Evolutionary conservation across 1,140 invertebrate species (phyloP).

Genomic region (Scaptomyza hsui): DNA sequence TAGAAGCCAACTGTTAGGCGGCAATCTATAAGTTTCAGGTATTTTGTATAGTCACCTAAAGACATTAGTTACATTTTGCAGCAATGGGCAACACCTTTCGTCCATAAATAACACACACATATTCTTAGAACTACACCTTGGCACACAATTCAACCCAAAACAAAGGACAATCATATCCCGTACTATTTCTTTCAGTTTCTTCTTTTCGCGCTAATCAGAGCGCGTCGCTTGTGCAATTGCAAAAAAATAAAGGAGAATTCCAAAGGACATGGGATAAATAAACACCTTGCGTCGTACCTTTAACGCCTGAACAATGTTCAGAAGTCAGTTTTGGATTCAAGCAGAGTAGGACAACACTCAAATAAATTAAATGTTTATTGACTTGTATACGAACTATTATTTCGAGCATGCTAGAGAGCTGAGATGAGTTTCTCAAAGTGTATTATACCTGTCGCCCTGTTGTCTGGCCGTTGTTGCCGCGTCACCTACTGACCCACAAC

Average conservation of each 20-base stretch:
- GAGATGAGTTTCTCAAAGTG: conserved; percentile 5
- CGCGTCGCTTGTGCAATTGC: conserved; percentile 70
- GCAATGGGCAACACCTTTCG: conserved; percentile 62
- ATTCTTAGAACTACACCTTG: conserved; percentile 41
- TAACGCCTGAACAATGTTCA: conserved; percentile 6
- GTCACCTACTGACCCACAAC: conserved; percentile 68
- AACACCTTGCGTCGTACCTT: conserved; percentile 52
- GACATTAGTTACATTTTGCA: conserved; percentile 48
- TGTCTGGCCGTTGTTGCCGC: conserved; percentile 46
- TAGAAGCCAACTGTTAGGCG: background rate
- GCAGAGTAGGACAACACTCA: conserved; percentile 10
- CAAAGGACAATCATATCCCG: conserved; percentile 24
- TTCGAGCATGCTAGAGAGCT: background rate
- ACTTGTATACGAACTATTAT: too few relatives aligned
- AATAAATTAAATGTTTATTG: too few relatives aligned
- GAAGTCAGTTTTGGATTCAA: conserved; percentile 25
- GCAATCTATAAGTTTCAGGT: background rate
- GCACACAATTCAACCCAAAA: conserved; percentile 16
- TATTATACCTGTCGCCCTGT: conserved; percentile 68
- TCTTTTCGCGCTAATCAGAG: conserved; percentile 63
- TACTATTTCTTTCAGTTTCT: background rate
- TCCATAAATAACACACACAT: conserved; percentile 56
- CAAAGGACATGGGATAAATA: conserved; percentile 2
- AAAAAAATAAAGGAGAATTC: conserved; percentile 40
- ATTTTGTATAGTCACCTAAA: background rate